phyloP scores from a whole-genome alignment of 1,140 invertebrate genomes.

The Drosophila miranda region DNA sequence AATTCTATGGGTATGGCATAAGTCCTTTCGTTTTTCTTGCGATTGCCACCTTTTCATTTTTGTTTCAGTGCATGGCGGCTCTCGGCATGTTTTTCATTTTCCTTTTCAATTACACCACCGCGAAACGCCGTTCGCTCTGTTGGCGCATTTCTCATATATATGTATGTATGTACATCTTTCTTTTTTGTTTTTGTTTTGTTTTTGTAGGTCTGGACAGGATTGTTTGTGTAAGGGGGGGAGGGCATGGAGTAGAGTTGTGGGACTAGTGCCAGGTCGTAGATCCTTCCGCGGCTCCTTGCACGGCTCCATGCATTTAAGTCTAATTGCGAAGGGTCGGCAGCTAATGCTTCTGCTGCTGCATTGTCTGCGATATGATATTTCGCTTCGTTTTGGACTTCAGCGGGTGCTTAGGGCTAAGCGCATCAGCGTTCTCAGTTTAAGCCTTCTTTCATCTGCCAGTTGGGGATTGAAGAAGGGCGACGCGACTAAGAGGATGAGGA shows the following conservation, averaged over 20 bases:
- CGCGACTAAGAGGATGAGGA: not conserved
- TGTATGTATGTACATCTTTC: constrained; percentile 6
- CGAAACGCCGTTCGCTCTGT: constrained; percentile 47
- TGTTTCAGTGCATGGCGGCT: constrained; percentile 48
- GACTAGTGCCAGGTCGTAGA: constrained; percentile 7
- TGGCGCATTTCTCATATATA: constrained; percentile 60
- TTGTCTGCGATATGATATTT: constrained; percentile 67
- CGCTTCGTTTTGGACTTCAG: constrained; percentile 52
- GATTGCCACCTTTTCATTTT: constrained; percentile 43
- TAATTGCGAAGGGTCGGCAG: constrained; percentile 49
- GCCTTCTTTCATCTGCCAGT: constrained; percentile 49
- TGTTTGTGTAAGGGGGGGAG: constrained; percentile 58
- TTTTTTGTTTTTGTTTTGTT: constrained; percentile 33
- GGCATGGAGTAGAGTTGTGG: not conserved
- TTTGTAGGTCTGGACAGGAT: constrained; percentile 39
- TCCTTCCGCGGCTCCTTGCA: constrained; percentile 35
- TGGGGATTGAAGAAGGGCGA: constrained; percentile 11
- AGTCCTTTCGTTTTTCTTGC: constrained; percentile 4
- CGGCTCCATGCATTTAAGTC: constrained; percentile 71
- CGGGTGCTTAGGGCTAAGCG: constrained; percentile 65
- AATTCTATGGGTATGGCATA: constrained; percentile 2
- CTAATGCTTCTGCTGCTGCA: constrained; percentile 15
- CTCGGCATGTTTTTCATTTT: constrained; percentile 74
- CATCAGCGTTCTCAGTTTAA: constrained; percentile 44
- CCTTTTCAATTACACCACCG: constrained; percentile 72